Evolutionary conservation across 2,888 invertebrate species (phyloP).

Genomic region (Torymus auratus): DNA sequence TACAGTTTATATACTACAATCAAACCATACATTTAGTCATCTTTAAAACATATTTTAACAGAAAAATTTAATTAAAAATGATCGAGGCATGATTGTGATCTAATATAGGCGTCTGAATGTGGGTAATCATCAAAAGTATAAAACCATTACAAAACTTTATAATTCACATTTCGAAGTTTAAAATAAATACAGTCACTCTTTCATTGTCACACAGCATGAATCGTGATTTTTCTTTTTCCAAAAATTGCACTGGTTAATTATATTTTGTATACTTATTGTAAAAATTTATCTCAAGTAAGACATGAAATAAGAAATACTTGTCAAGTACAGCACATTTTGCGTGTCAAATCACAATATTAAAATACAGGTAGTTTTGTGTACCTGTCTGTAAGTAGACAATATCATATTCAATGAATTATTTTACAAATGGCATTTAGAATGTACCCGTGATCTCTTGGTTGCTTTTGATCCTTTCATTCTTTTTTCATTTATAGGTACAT

Average conservation of each 20-base stretch:
- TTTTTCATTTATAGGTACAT: constrained; percentile 57
- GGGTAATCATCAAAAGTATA: constrained; percentile 9
- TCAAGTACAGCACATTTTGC: constrained; percentile 35
- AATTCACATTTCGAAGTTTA: constrained; percentile 12
- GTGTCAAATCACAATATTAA: constrained; percentile 56
- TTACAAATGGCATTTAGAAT: constrained; percentile 51
- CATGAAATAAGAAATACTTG: constrained; percentile 23
- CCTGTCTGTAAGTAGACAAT: constrained; percentile 23
- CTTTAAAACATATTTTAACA: constrained; percentile 10
- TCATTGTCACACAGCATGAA: constrained; percentile 14
- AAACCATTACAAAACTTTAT: constrained; percentile 5
- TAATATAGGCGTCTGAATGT: constrained; percentile 35
- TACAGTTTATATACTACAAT: constrained; percentile 18
- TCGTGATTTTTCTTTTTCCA: constrained; percentile 13
- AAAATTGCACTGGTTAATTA: constrained; percentile 20
- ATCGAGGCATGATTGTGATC: constrained; percentile 1
- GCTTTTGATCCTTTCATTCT: constrained; percentile 28
- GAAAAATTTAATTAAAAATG: constrained; percentile 12
- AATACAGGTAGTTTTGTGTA: constrained; percentile 51
- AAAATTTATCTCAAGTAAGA: constrained; percentile 33
- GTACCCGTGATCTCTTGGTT: constrained; percentile 11
- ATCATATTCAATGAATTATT: constrained; percentile 48
- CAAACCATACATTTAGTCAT: background rate
- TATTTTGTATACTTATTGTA: background rate
- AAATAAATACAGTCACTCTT: constrained; percentile 31